Conservation (phyloP, 2,113 vertebrate species). For the Myodes glareolus region DNA sequence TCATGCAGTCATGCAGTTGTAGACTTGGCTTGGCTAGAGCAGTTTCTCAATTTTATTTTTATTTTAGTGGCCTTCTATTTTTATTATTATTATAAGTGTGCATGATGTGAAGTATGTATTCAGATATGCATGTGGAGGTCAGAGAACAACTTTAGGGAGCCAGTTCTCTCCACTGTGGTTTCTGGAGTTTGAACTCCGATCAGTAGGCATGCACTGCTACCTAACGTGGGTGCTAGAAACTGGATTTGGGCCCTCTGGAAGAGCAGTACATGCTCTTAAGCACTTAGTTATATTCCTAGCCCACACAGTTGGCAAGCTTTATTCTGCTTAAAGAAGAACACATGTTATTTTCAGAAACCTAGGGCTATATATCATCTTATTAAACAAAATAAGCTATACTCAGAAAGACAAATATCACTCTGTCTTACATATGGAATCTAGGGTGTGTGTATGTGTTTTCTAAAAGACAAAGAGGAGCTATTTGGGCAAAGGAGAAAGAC, state of each 20-base stretch:
- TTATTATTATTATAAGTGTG: background rate
- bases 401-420: background rate
- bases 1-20: background rate
- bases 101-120: background rate
- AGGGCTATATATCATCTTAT: background rate
- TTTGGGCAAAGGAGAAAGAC: background rate
- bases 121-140: background rate
- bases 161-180: background rate
- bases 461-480: background rate
- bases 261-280: background rate
- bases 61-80: conserved; percentile 7
- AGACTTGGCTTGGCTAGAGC: background rate
- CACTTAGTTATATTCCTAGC: background rate
- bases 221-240: background rate
- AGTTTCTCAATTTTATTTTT: conserved; percentile 9
- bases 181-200: background rate
- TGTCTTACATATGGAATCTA: background rate
- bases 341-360: background rate
- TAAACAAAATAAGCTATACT: background rate
- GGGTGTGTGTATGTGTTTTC: background rate
- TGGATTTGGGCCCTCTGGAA: background rate
- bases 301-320: background rate
- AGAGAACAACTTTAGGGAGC: background rate
- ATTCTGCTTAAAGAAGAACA: background rate
- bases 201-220: background rate